These are phyloP conservation scores for Colletes gigas DNA, from an alignment of 1,140 invertebrate species.

Conservation along the genomic window DNA sequence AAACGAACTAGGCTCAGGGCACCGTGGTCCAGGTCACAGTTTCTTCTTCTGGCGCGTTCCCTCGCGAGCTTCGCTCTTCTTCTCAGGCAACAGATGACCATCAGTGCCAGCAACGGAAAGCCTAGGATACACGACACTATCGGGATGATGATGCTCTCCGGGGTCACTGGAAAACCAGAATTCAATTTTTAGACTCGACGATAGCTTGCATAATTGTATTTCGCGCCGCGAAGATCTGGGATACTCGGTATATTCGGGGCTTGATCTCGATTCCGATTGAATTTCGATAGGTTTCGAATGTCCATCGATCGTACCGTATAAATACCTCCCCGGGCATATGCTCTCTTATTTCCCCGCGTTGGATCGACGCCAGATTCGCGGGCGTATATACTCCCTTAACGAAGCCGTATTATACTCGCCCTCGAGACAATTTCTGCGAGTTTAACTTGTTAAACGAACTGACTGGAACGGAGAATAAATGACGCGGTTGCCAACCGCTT, in stretches of 20 bases:
- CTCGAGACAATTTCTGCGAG: background rate
- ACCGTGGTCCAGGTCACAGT: slow-evolving; percentile 89
- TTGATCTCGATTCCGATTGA: too few relatives aligned
- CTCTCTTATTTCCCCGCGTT: background rate
- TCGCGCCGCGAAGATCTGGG: too few relatives aligned
- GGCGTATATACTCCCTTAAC: background rate
- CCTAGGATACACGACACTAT: slow-evolving; percentile 94
- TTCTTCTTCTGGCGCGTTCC: slow-evolving; percentile 88
- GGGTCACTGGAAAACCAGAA: slow-evolving; percentile 87
- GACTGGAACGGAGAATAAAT: background rate
- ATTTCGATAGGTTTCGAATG: background rate
- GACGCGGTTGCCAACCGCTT: background rate
- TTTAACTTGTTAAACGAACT: background rate
- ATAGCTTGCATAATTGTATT: too few relatives aligned
- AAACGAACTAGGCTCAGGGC: slow-evolving; percentile 90
- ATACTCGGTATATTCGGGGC: too few relatives aligned
- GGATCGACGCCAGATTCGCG: background rate
- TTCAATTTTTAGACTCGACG: background rate
- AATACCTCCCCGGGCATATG: background rate
- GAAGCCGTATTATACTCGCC: background rate
- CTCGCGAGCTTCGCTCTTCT: slow-evolving; percentile 90
- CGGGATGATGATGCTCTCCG: slow-evolving; percentile 92
- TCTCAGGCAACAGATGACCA: slow-evolving; percentile 92
- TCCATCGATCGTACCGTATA: background rate
- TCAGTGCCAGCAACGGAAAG: slow-evolving; percentile 90